Base-by-base conservation (phyloP, 1,140 invertebrate genomes). In the Drosophila auraria region DNA sequence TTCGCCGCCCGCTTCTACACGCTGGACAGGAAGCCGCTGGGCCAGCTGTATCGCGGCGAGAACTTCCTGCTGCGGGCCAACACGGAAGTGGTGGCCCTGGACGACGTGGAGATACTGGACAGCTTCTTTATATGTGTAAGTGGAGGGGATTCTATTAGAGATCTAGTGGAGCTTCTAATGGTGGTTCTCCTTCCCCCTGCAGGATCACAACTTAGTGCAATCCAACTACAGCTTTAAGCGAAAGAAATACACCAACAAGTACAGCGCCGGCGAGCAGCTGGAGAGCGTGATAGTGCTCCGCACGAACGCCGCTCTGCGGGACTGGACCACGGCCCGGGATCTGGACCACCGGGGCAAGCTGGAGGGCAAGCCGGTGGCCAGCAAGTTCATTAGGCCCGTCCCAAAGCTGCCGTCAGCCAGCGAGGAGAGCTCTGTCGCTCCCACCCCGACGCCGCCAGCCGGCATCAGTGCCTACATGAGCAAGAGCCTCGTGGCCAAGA, bases 41-140 rank as follows among this genome's bases (percentile, higher is more conserved):
- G 45, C 0, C 91, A 92, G 42, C 79, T 83, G 0, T 93, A 93
- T 69, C 79, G 82, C 0, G 91, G 92, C 11, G 92, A 93, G 60
- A 93, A 93, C 62, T 93, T 93, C 54, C 47, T 93, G 44, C 76
- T 93, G 38, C 79, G 92, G 1, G 83, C 91, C 53, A 90, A 91
- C 56, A 79, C 91, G 12, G 83, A 93, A 51, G 83, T 93, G 15
- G 36, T 86, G 62, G 64, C 91, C 25, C 49, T 61, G n/a, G 78
- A 84, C 14, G 84, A 93, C 45, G 60, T 93, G 51, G 92, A 93
- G 51, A 93, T 93, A 53, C 66, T 93, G 58, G 92, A 93, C 36
- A 92, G 83, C 49, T 93, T 92, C 78, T 92, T 93, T 75, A 93
- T 93, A 79, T 92, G 92, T 92, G 92, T 93, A 92, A 91, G 92